phyloP scores from a whole-genome alignment of 2,113 vertebrate species.

The Amphilophus citrinellus region DNA sequence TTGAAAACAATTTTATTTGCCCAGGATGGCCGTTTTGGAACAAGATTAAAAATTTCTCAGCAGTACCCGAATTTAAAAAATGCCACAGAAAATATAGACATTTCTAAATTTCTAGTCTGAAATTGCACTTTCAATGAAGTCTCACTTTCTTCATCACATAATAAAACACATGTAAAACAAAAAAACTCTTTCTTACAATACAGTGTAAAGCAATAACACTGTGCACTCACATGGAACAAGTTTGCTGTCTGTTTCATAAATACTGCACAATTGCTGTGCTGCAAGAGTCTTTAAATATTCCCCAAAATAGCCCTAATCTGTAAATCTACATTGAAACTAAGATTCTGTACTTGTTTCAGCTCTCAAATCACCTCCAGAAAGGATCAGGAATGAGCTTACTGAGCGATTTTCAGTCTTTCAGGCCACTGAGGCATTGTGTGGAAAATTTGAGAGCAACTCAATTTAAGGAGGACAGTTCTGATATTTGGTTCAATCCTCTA shows the following conservation, averaged over 20 bases:
- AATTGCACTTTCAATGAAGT: fast-evolving
- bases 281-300: not conserved
- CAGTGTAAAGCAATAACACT: not conserved
- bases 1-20: not conserved
- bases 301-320: slow-evolving; percentile 1
- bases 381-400: slow-evolving; percentile 3
- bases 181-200: not conserved
- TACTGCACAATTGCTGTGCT: not conserved
- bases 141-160: not conserved
- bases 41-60: not conserved
- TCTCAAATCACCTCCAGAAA: slow-evolving; percentile 32
- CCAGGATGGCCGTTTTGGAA: too few relatives aligned
- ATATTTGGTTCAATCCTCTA: slow-evolving; percentile 32
- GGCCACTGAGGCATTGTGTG: slow-evolving; percentile 25
- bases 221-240: not conserved
- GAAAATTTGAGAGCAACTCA: slow-evolving; percentile 21
- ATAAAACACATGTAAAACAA: not conserved
- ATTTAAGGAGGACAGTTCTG: slow-evolving; percentile 21
- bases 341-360: slow-evolving; percentile 34
- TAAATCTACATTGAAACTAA: not conserved
- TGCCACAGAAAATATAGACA: not conserved
- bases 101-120: not conserved
- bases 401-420: slow-evolving; percentile 30
- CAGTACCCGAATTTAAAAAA: not conserved
- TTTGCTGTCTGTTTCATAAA: not conserved